These are phyloP conservation scores for Macropodus opercularis DNA, from an alignment of 2,797 vertebrate genomes.

Conservation along the genomic window DNA sequence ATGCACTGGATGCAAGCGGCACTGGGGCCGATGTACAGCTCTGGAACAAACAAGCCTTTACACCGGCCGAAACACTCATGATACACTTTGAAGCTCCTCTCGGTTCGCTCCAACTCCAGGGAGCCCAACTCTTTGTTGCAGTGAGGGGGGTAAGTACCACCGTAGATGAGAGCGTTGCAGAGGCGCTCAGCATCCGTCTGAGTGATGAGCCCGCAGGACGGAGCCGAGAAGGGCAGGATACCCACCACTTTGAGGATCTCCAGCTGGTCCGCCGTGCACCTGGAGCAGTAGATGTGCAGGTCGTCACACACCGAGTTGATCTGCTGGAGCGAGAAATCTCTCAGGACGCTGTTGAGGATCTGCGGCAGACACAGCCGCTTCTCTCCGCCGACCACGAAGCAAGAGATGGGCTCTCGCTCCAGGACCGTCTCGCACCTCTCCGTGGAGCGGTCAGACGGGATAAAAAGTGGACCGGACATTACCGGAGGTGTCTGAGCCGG, in stretches of 20 bases:
- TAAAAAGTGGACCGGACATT: constrained; percentile 91
- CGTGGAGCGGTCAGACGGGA: constrained; percentile 95
- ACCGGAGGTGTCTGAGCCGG: constrained; percentile 87
- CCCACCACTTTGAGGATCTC: constrained; percentile 97
- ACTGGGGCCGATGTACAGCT: constrained; percentile 89
- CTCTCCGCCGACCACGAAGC: constrained; percentile 96
- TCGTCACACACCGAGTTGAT: constrained; percentile 98
- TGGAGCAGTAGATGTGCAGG: constrained; percentile 96
- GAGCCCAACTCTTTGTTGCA: constrained; percentile 83
- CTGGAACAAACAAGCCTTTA: constrained; percentile 92
- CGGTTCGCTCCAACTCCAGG: constrained; percentile 87
- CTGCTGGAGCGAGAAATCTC: constrained; percentile 95
- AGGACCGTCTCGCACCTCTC: constrained; percentile 93
- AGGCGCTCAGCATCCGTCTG: constrained; percentile 97
- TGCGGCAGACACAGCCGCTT: constrained; percentile 97
- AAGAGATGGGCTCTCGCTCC: constrained; percentile 95
- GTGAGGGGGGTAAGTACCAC: constrained; percentile 82
- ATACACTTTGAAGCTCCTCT: constrained; percentile 94
- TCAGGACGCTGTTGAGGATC: constrained; percentile 96
- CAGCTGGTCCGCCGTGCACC: constrained; percentile 96
- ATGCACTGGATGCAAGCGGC: constrained; percentile 94
- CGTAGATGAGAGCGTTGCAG: constrained; percentile 94
- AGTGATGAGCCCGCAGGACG: constrained; percentile 95
- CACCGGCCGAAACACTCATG: constrained; percentile 97
- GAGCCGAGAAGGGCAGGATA: constrained; percentile 95